Evolutionary conservation across 1,140 invertebrate species (phyloP), one percentile per base, ranked within the genome.

Genomic region (Saccostrea glomerata): DNA sequence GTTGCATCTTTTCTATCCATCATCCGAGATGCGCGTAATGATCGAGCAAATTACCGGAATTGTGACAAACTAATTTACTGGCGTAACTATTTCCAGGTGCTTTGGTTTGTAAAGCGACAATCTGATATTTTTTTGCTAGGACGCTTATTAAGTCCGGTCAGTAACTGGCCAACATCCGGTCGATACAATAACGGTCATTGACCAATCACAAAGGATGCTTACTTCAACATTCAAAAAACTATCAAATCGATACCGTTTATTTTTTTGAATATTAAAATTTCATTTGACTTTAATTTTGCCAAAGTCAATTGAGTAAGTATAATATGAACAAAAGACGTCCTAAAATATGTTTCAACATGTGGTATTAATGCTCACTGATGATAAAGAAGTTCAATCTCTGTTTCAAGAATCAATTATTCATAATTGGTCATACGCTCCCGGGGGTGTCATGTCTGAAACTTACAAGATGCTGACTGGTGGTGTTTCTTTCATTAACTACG

Each of bases 141-240:
- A 63, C 58, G 17, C 58, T 20, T 6, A 17, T 77, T 77, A 15
- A 5, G 23, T 77, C 13, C 70, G 70, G 70, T 77, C 70, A 77
- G 70, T 77, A 77, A 77, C 70, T 77, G 70, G 70, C 70, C 70
- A 77, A 77, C 30, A 77, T 30, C 70, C 70, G 70, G 58, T 77
- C 23, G 70, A 25, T 77, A 77, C 25, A 66, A 36, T 77, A 30
- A 36, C 11, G 23, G 70, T 77, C 70, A 77, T 36, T 77, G 70
- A 77, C 70, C 70, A 77, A 12, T 36, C 23, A 17, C n/a, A 63
- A 20, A n/a, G 15, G 17, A 63, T 20, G 17, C 15, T 17, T 63
- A 20, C 58, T 20, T 20, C 13, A 17, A 60, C 12, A 60, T 17
- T 63, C 15, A 20, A 17, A 63, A 17, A 15, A 5, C 20, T 20